Evolutionary conservation across 2,888 invertebrate genomes (phyloP), one percentile per base, ranked within the genome.

Genomic region (Acleris literana): DNA sequence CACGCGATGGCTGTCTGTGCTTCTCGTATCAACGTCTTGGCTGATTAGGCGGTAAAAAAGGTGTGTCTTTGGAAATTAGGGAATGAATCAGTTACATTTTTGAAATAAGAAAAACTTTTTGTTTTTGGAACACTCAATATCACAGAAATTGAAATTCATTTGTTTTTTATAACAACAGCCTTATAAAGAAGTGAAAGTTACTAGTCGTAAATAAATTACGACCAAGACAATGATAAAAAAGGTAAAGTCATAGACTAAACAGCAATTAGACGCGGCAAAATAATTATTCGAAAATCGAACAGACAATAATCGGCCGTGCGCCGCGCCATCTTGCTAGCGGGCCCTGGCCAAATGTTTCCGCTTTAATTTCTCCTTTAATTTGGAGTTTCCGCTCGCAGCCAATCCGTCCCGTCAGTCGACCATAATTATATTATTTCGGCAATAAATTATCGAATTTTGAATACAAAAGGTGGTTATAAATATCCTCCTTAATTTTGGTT

Each of bases 381-480:
- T 90, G 90, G 85, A 83, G 84, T 87, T 91, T 92, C 92, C 92
- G 90, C 87, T 84, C 85, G 79, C 82, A 86, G 83, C 88, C 91
- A 91, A 92, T 92, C 91, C 90, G 86, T 90, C 90, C 88, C 87
- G 88, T 87, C 91, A 88, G 88, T 79, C 85, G 83, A 81, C 86
- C 87, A 82, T 92, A 92, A 92, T 92, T 92, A 92, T 92, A 92
- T 92, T 92, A 92, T 92, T 92, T 92, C 90, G 91, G 89, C 90
- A 88, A 92, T 92, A 91, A 90, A 92, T 92, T 92, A 92, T 92
- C 89, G 87, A 92, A 88, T 88, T 91, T 90, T 89, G 88, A 88
- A 88, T 86, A 90, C 87, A 87, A 88, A 86, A 87, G 86, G 84
- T 83, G 84, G 85, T 86, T 88, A 83, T 85, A 84, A 83, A 82